These are phyloP conservation scores for Stenotaenia linearis DNA, from an alignment of 2,888 invertebrate genomes.

Conservation along the genomic window DNA sequence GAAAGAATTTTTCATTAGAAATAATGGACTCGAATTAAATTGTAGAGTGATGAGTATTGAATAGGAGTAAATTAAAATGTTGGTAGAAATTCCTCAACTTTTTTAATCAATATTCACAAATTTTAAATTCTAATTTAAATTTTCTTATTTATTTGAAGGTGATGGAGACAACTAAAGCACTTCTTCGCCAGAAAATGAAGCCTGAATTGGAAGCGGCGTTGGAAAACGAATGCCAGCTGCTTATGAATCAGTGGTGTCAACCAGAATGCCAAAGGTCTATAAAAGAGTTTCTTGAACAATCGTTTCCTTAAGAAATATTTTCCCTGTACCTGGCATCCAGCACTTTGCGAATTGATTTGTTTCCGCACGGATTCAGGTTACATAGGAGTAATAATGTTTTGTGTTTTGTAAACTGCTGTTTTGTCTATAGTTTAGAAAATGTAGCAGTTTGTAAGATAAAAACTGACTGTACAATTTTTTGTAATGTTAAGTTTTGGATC, in stretches of 20 bases:
- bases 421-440: too few relatives aligned
- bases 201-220: constrained; percentile 57
- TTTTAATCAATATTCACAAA: background rate
- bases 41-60: background rate
- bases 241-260: constrained; percentile 69
- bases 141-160: constrained; percentile 42
- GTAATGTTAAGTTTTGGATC: too few relatives aligned
- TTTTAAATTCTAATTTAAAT: too few relatives aligned
- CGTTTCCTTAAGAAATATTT: background rate
- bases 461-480: too few relatives aligned
- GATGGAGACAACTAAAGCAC: constrained; percentile 49
- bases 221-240: constrained; percentile 61
- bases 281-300: constrained; percentile 36
- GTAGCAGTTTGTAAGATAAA: too few relatives aligned
- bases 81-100: background rate
- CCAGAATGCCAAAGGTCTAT: constrained; percentile 60
- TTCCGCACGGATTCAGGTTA: too few relatives aligned
- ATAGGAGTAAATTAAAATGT: background rate
- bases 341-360: background rate
- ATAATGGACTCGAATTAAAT: background rate
- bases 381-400: too few relatives aligned
- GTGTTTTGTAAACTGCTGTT: too few relatives aligned
- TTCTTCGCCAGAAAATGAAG: constrained; percentile 56
- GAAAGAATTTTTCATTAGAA: constrained; percentile 9
- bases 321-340: background rate